Conservation (phyloP, 2,888 invertebrate species). For the Apeira syringaria region DNA sequence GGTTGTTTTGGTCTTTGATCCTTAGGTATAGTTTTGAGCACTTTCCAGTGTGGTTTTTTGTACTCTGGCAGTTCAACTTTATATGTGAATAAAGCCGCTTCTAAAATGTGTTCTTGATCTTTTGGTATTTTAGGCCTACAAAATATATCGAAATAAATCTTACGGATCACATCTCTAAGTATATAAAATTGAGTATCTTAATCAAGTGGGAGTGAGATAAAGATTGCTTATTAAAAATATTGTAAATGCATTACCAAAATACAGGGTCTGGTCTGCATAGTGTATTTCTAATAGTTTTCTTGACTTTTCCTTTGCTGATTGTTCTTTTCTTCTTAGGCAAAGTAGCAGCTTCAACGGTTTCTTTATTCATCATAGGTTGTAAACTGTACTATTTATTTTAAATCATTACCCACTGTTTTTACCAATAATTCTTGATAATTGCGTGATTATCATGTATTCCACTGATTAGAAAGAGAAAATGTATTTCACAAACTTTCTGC, state of each 20-base stretch:
- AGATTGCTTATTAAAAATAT: too few relatives aligned
- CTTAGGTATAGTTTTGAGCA: slow-evolving; percentile 62
- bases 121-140: slow-evolving; percentile 57
- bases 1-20: slow-evolving; percentile 62
- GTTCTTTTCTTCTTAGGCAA: slow-evolving; percentile 56
- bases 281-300: slow-evolving; percentile 72
- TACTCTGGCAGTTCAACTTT: slow-evolving; percentile 57
- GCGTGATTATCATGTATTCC: too few relatives aligned
- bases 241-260: slow-evolving; percentile 60
- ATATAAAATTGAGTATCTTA: too few relatives aligned
- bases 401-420: too few relatives aligned
- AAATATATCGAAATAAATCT: neutral
- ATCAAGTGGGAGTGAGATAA: too few relatives aligned
- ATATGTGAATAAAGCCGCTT: slow-evolving; percentile 43
- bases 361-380: slow-evolving; percentile 6
- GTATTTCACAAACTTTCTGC: too few relatives aligned
- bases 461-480: too few relatives aligned
- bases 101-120: slow-evolving; percentile 42
- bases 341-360: slow-evolving; percentile 41
- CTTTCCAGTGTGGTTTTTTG: slow-evolving; percentile 66
- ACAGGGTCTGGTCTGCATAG: slow-evolving; percentile 66
- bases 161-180: too few relatives aligned
- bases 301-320: slow-evolving; percentile 67
- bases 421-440: too few relatives aligned
- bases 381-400: too few relatives aligned